Conservation (phyloP, 2,797 vertebrate species). For the Chaetophractus vellerosus region DNA sequence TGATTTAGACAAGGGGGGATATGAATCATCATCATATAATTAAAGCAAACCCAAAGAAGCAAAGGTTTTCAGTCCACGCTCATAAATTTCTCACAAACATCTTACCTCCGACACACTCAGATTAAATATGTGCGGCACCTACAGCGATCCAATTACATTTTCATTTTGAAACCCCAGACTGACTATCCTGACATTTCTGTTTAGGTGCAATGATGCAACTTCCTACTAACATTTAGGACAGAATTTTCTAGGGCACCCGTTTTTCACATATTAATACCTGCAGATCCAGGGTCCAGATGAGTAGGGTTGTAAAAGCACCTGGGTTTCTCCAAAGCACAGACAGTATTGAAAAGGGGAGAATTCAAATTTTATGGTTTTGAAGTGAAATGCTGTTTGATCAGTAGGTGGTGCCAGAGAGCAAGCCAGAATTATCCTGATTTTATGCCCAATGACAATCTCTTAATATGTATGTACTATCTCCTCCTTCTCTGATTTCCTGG, state of each 20-base stretch:
- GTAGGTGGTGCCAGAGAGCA: slow-evolving; percentile 88
- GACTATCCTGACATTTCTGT: background rate
- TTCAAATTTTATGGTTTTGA: background rate
- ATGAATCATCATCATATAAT: background rate
- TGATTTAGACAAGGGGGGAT: background rate
- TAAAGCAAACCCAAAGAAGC: background rate
- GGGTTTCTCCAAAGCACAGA: background rate
- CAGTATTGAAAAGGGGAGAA: background rate
- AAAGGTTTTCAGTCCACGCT: background rate
- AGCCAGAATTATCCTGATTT: background rate
- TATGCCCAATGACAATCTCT: fast-evolving
- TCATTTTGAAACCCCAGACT: slow-evolving; percentile 41
- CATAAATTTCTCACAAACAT: background rate
- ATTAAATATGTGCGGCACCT: background rate
- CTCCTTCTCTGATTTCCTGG: background rate
- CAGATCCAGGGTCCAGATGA: background rate
- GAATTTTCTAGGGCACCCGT: background rate
- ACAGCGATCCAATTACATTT: background rate
- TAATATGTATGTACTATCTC: fast-evolving
- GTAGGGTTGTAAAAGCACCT: background rate
- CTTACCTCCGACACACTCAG: background rate
- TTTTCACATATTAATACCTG: background rate
- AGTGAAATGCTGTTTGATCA: slow-evolving; percentile 69
- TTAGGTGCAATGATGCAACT: background rate
- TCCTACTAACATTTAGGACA: background rate